Base-by-base conservation (phyloP, 92 coral and sea anemone species). In the Nematostella vectensis region DNA sequence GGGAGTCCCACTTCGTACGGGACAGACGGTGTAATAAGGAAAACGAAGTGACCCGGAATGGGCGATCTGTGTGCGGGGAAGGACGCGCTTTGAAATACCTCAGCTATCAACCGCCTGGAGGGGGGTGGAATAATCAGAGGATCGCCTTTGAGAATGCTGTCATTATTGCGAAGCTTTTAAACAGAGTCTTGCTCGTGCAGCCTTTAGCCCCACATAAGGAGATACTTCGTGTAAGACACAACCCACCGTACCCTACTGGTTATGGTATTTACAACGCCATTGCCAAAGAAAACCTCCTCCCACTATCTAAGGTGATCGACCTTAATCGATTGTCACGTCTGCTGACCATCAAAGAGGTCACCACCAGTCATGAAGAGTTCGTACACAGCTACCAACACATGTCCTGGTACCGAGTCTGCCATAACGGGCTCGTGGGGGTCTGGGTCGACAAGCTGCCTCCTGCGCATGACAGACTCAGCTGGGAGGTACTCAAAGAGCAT, bases 111-210 rank as follows among this genome's bases (percentile, higher is more conserved):
- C 99, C 99, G 3, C 99, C 99, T 8, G 96, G 93, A 6, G 99
- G 99, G 11, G 99, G 99, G 22, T 93, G 99, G 99, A 93, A 93
- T 53, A 93, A 93, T 59, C 99, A 93, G 62, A 83, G 99, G 44
- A 67, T 93, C 29, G 99, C 99, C 33, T 72, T 93, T 40, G 99
- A 93, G 58, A 87, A 86, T 56, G 99, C 99, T 0, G 96, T 86
- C 10, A 63, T 89, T 47, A 58, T 89, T 11, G 96, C 96, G 4
- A 72, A 62, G 61, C 40, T 89, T 54, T 53, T 89, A 40, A 75
- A 76, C 33, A 70, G 96, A 61, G 83, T 89, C 19, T 83, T 89
- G 2, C 67, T 89, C 1, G 80, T 89, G 2, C 96, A 83, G n/a
- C 96, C 96, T 6, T 63, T 89, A 40, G 96, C 96, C 15, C 88